Evolutionary conservation across 2,797 vertebrate genomes (phyloP).

Genomic region (Chelon labrosus): DNA sequence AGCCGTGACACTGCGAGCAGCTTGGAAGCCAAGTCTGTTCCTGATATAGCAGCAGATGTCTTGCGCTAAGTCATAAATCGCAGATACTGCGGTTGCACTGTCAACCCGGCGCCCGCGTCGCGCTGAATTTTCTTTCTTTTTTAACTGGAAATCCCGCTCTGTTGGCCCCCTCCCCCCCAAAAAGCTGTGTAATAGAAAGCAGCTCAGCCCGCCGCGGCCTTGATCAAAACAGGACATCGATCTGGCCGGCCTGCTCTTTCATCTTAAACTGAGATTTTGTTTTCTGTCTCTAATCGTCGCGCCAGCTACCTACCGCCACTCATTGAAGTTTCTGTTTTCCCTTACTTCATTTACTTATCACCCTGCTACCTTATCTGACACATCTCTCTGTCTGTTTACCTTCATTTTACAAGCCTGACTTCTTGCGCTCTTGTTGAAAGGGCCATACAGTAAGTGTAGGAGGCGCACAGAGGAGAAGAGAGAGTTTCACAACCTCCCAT

Average conservation of each 20-base stretch:
- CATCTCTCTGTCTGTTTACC: neutral
- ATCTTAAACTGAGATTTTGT: constrained; percentile 38
- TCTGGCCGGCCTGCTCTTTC: constrained; percentile 47
- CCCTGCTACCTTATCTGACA: constrained; percentile 19
- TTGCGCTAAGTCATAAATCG: constrained; percentile 60
- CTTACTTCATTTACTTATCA: constrained; percentile 34
- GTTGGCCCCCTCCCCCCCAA: constrained; percentile 33
- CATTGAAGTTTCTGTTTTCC: constrained; percentile 20
- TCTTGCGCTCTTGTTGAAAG: constrained; percentile 30
- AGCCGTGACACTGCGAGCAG: constrained; percentile 33
- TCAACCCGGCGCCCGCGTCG: constrained; percentile 70
- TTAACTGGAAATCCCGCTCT: constrained; percentile 71
- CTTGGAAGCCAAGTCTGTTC: constrained; percentile 53
- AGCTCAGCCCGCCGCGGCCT: constrained; percentile 28
- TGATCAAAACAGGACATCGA: constrained; percentile 65
- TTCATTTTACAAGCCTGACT: constrained; percentile 26
- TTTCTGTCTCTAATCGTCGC: constrained; percentile 30
- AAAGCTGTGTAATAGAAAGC: constrained; percentile 50
- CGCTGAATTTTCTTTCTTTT: constrained; percentile 61
- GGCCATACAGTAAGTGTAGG: constrained; percentile 47
- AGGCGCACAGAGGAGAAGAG: constrained; percentile 50
- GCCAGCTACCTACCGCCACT: neutral
- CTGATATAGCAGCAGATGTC: constrained; percentile 71
- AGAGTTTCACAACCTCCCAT: constrained; percentile 67
- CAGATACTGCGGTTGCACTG: constrained; percentile 66